Conservation (phyloP, 2,797 vertebrate genomes). For the Gymnoscopelus braueri region DNA sequence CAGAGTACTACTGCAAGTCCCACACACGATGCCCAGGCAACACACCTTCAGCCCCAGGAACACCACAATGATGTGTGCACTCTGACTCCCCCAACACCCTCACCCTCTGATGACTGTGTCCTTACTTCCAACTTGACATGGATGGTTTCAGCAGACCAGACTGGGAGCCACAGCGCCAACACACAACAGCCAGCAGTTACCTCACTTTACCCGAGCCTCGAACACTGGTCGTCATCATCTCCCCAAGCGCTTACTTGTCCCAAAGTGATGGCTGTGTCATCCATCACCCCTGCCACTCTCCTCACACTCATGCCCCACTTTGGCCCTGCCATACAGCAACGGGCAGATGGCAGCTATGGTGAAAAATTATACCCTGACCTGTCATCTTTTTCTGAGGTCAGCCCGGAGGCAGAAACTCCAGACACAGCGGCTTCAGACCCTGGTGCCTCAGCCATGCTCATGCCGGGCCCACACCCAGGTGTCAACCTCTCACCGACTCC, state of each 20-base stretch:
- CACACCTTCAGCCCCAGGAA: neutral
- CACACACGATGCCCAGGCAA: neutral
- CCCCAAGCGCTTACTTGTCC: conserved; percentile 33
- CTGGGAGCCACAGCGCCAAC: neutral
- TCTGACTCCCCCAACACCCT: neutral
- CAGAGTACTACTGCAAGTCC: neutral
- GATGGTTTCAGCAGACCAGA: conserved; percentile 44
- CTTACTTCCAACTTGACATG: conserved; percentile 2
- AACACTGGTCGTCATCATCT: conserved; percentile 38
- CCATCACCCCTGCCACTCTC: conserved; percentile 58
- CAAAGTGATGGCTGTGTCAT: conserved; percentile 59
- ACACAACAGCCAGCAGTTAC: conserved; percentile 16
- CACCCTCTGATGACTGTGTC: neutral
- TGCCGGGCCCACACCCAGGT: conserved; percentile 32
- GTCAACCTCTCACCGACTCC: neutral
- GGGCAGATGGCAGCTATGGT: neutral
- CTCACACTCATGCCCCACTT: conserved; percentile 49
- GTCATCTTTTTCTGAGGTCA: conserved; percentile 19
- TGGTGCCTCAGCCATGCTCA: conserved; percentile 2
- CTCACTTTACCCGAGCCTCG: conserved; percentile 8
- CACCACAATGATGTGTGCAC: neutral
- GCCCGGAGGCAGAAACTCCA: conserved; percentile 22
- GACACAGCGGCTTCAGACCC: conserved; percentile 4
- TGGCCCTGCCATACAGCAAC: neutral
- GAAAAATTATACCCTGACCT: conserved; percentile 25